phyloP scores from a whole-genome alignment of 1,140 invertebrate species.

The Panagrolaimus sp. region DNA sequence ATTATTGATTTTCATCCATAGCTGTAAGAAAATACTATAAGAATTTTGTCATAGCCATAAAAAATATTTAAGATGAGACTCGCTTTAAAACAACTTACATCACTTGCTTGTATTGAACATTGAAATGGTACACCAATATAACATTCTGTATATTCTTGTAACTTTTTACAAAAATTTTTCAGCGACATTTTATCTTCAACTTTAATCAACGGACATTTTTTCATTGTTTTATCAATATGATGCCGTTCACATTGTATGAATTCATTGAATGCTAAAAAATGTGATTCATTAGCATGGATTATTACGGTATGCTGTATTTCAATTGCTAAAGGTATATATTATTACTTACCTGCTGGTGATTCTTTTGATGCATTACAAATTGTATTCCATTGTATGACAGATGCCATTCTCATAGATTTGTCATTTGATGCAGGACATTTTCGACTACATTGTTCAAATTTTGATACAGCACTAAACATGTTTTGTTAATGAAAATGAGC shows the following conservation, averaged over 20 bases:
- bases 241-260: background rate
- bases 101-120: background rate
- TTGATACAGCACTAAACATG: constrained; percentile 7
- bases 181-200: background rate
- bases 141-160: background rate
- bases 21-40: background rate
- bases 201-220: background rate
- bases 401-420: constrained; percentile 1
- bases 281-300: background rate
- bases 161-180: background rate
- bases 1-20: background rate
- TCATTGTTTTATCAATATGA: constrained; percentile 10
- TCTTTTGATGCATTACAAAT: constrained; percentile 4
- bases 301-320: background rate
- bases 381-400: constrained; percentile 8
- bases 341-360: background rate
- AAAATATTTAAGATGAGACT: background rate
- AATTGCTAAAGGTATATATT: too few relatives aligned
- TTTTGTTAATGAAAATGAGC: too few relatives aligned
- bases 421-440: background rate
- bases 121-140: background rate
- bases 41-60: background rate
- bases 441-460: background rate
- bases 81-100: background rate
- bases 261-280: background rate